These are phyloP conservation scores for pig (Sus scrofa) DNA, from an alignment of 2,113 vertebrate species.

Conservation along the genomic window DNA sequence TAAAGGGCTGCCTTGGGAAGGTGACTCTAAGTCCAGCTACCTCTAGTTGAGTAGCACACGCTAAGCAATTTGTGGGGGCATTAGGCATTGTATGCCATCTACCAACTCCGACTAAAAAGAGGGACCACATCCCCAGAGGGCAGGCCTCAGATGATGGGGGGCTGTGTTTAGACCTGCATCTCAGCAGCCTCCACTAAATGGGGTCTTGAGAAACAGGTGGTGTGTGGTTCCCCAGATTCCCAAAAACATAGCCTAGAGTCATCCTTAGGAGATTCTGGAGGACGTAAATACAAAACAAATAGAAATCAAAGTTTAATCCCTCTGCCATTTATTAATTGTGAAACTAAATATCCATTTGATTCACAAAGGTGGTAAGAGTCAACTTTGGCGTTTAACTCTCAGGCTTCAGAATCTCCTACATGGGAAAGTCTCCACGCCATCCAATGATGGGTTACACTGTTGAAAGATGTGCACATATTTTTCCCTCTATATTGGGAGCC, in stretches of 20 bases:
- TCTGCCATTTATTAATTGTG: not conserved
- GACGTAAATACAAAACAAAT: not conserved
- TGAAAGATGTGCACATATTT: conserved; percentile 1
- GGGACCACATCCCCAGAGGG: not conserved
- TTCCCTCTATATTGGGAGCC: not conserved
- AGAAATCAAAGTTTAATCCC: not conserved
- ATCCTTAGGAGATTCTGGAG: not conserved
- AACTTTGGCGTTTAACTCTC: not conserved
- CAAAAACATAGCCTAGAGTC: not conserved
- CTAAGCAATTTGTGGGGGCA: not conserved
- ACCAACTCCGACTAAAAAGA: not conserved
- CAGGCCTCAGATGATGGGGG: too few relatives aligned
- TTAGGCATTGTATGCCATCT: not conserved
- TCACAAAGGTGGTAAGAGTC: not conserved
- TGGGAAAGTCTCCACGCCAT: too few relatives aligned
- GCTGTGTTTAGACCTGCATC: not conserved
- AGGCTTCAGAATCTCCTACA: not conserved
- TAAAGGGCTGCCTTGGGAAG: not conserved
- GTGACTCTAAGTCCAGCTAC: fast-evolving
- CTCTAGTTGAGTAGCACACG: too few relatives aligned
- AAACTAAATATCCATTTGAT: not conserved
- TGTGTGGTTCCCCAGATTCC: not conserved
- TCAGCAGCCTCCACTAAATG: not conserved
- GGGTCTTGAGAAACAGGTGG: not conserved
- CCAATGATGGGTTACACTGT: too few relatives aligned